These are phyloP conservation scores for Nannoperca obscura DNA, from an alignment of 2,797 vertebrate species.

Conservation along the genomic window DNA sequence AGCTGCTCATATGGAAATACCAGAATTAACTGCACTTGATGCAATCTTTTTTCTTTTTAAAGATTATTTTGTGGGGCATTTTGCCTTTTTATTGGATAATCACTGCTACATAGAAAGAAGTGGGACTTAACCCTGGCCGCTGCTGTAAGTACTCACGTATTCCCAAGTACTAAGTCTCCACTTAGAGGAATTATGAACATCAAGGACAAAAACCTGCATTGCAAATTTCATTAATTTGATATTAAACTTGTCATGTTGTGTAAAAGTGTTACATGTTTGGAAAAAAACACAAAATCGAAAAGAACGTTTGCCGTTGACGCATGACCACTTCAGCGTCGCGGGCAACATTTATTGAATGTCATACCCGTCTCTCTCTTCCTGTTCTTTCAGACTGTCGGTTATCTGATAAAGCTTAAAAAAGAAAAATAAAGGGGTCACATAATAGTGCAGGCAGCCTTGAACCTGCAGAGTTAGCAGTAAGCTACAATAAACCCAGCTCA, in stretches of 20 bases:
- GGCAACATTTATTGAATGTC: too few relatives aligned
- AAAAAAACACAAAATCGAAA: not conserved
- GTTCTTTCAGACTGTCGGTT: too few relatives aligned
- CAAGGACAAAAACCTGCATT: not conserved
- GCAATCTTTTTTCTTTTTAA: not conserved
- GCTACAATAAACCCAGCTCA: conserved; percentile 51
- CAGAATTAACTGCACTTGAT: not conserved
- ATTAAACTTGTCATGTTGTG: not conserved
- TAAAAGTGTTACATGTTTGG: not conserved
- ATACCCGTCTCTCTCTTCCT: too few relatives aligned
- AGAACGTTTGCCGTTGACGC: not conserved
- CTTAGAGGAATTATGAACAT: not conserved
- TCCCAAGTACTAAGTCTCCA: too few relatives aligned
- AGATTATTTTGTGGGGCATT: too few relatives aligned
- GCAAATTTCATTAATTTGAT: not conserved
- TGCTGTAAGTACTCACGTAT: too few relatives aligned
- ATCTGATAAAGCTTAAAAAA: too few relatives aligned
- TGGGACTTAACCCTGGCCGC: too few relatives aligned
- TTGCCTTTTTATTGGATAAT: too few relatives aligned
- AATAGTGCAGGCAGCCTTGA: conserved; percentile 22
- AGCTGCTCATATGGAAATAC: not conserved
- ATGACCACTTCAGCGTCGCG: too few relatives aligned
- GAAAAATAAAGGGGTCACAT: conserved; percentile 17
- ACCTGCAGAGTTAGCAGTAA: conserved; percentile 49
- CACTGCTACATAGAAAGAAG: too few relatives aligned